Evolutionary conservation across 2,797 vertebrate genomes (phyloP).

Genomic region (Phataginus tricuspis): DNA sequence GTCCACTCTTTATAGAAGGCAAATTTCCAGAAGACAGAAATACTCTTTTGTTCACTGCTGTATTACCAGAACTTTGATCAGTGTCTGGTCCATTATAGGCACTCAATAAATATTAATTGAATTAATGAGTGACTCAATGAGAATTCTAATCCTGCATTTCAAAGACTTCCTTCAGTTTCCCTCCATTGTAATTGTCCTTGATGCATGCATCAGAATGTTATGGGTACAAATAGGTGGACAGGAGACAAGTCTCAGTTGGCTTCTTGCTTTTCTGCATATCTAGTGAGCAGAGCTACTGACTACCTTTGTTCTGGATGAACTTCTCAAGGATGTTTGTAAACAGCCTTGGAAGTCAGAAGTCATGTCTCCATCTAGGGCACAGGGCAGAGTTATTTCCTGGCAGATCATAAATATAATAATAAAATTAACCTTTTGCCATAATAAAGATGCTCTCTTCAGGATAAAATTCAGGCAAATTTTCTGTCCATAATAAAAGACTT

Average conservation of each 20-base stretch:
- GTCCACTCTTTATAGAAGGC: not conserved
- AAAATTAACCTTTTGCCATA: not conserved
- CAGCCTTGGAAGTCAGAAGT: not conserved
- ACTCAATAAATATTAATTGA: not conserved
- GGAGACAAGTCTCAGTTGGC: not conserved
- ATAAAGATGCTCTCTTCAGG: not conserved
- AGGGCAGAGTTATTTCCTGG: not conserved
- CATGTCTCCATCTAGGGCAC: not conserved
- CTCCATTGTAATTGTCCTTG: not conserved
- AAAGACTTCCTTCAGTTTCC: not conserved
- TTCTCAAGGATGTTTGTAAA: not conserved
- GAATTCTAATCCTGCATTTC: not conserved
- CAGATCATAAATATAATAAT: not conserved
- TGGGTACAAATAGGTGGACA: not conserved
- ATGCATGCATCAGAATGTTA: not conserved
- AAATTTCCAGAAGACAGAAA: not conserved
- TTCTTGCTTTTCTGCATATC: not conserved
- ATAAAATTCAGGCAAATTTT: not conserved
- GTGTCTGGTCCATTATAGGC: not conserved
- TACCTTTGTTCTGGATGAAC: not conserved
- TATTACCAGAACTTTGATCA: not conserved
- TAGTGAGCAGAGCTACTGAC: not conserved
- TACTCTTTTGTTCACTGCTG: not conserved
- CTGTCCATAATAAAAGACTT: not conserved
- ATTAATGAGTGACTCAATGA: not conserved